Base-by-base conservation (phyloP, 1,140 invertebrate species). In the Gryllus bimaculatus region DNA sequence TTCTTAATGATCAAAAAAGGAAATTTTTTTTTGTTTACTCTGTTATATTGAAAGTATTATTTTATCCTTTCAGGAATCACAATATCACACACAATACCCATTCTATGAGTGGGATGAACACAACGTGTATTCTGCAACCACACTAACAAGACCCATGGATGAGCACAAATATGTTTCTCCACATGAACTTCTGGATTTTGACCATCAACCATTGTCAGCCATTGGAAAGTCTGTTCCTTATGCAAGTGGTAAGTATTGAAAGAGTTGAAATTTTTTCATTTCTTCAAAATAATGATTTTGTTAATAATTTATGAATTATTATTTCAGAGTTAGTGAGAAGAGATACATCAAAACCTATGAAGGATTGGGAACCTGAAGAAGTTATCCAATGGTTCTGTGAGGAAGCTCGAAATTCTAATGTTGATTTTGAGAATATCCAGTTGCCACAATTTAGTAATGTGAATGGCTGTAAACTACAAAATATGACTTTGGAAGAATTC, bases 311-410 rank as follows among this genome's bases (percentile, higher is more conserved):
- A 39, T 39, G 5, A 39, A 39, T 39, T 39, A 39, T 39, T 39
- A 39, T 39, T 39, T 39, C 26, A 39, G 26, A 39, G 26, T 39
- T 39, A 39, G 26, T 39, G 26, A 39, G 26, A 39, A 66, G 54
- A 66, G 10, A 66, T 66, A 13, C 54, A 2, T 66, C 10, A 10
- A 66, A 66, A 66, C 54, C 54, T 20, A 48, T 77, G 76, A 77
- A 20, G 47, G 39, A 78, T n/a, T 78, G 78, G 78, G 13, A 13
- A 26, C 26, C n/a, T 26, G 13, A 39, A 49, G 78, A 78, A 12
- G 21, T 78, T 10, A 78, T 78, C 15, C 66, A 13, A n/a, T 78
- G 78, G 78, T n/a, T 73, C 21, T 26, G 48, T n/a, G 39, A 49
- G 12, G 73, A 49, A 20, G 78, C 78, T 20, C 8, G 47, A 21